Evolutionary conservation across 2,888 invertebrate species (phyloP).

Genomic region (Drosophila tanythrix): DNA sequence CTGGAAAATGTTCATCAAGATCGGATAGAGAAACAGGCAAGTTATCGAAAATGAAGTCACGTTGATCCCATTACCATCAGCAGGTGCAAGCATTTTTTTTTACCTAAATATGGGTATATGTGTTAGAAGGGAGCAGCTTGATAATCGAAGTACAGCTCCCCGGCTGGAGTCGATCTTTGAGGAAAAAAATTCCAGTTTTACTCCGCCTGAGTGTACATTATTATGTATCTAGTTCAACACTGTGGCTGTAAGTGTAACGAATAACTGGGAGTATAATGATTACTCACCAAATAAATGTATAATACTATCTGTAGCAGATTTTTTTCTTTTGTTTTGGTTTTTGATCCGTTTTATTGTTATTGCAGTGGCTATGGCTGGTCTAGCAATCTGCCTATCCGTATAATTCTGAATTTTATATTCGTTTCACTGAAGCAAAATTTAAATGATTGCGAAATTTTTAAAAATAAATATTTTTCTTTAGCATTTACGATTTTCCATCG

Average conservation of each 20-base stretch:
- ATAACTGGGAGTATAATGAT: slow-evolving; percentile 35
- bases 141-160: background rate
- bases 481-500: slow-evolving; percentile 59
- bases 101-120: background rate
- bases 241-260: slow-evolving; percentile 15
- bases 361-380: slow-evolving; percentile 33
- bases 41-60: background rate
- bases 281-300: slow-evolving; percentile 67
- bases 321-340: slow-evolving; percentile 35
- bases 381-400: slow-evolving; percentile 29
- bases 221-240: background rate
- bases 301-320: slow-evolving; percentile 38
- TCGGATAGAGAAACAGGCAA: background rate
- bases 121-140: background rate
- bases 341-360: slow-evolving; percentile 48
- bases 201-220: background rate
- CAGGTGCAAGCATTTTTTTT: background rate
- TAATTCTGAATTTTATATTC: slow-evolving; percentile 37
- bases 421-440: slow-evolving; percentile 65
- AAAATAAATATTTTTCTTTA: slow-evolving; percentile 75
- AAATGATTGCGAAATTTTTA: slow-evolving; percentile 79
- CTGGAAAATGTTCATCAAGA: background rate
- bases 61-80: background rate
- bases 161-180: background rate
- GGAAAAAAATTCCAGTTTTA: background rate